Evolutionary conservation across 2,888 invertebrate genomes (phyloP).

Genomic region (Scrobipalpa atriplicella): DNA sequence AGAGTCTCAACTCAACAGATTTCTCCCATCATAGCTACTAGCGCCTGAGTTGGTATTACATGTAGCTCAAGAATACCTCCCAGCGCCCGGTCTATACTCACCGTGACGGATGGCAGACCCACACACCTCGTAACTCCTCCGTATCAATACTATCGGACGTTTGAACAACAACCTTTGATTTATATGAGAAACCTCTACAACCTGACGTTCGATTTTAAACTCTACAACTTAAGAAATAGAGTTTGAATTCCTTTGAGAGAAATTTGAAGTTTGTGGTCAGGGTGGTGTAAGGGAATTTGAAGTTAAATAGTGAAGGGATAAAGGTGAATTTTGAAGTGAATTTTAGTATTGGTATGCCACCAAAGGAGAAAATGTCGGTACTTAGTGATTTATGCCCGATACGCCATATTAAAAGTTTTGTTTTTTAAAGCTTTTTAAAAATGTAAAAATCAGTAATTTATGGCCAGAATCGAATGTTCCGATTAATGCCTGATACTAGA

Average conservation of each 20-base stretch:
- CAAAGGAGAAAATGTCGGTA: conserved; percentile 79
- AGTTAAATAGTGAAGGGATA: conserved; percentile 17
- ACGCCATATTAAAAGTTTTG: conserved; percentile 79
- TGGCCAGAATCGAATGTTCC: conserved; percentile 79
- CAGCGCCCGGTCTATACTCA: neutral
- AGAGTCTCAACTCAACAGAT: too few species aligned
- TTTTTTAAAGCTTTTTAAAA: conserved; percentile 70
- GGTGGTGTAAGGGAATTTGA: conserved; percentile 8
- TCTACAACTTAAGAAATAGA: neutral
- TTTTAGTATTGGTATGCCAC: conserved; percentile 55
- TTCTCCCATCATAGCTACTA: too few species aligned
- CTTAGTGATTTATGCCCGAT: conserved; percentile 78
- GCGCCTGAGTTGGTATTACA: neutral
- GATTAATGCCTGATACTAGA: conserved; percentile 77
- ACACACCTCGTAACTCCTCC: conserved; percentile 48
- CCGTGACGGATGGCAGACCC: conserved; percentile 49
- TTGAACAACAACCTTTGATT: conserved; percentile 55
- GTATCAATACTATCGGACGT: conserved; percentile 64
- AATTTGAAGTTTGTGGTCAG: neutral
- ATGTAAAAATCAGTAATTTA: conserved; percentile 82
- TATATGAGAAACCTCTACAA: conserved; percentile 59
- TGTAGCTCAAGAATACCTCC: neutral
- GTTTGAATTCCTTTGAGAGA: neutral
- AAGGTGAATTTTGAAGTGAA: conserved; percentile 23
- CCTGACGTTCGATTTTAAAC: conserved; percentile 30